Evolutionary conservation across 1,140 invertebrate species (phyloP), one percentile per base, ranked within the genome.

Genomic region (Leptinotarsa texana): DNA sequence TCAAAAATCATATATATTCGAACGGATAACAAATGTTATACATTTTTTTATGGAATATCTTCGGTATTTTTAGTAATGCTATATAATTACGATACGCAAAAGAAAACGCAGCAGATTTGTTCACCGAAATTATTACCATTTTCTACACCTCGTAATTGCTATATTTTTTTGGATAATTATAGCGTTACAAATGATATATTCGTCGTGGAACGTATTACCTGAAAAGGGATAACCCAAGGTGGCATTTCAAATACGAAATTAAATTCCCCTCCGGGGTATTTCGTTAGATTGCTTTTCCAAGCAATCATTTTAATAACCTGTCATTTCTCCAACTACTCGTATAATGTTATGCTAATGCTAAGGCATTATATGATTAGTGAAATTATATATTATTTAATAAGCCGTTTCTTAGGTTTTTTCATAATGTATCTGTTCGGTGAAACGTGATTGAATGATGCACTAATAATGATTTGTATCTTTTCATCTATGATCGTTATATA

Each of bases 341-440:
- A 42, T 67, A 67, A 67, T 42, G 65, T 67, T 18, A 67, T 67
- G 65, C 24, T 67, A 67, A 67, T 67, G 65, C 17, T 42, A 67
- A 13, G 27, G 24, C 65, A 67, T 67, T 67, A 67, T 67, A 42
- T 67, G 65, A 67, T 67, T 67, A 67, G 65, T 24, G 17, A 67
- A 33, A 67, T 67, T 67, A 67, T 67, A 67, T 67, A 67, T 67
- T 67, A 57, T 67, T 67, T 67, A 67, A 67, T 67, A 67, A 33
- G 65, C 65, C 18, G 18, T 24, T 24, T 24, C 24, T 63, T 18
- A 18, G 0, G 15, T 57, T 57, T 57, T 57, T 17, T 57, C n/a
- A 57, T 57, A 17, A 57, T 57, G 17, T 57, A 57, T 57, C n/a
- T 57, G n/a, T 57, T 57, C 51, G 51, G 51, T 57, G n/a, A 42